Percentiles rank a stretch among this genome's conserved stretches.
Conservation (phyloP, 2,797 vertebrate genomes). For the Cyprinodon diabolis region DNA sequence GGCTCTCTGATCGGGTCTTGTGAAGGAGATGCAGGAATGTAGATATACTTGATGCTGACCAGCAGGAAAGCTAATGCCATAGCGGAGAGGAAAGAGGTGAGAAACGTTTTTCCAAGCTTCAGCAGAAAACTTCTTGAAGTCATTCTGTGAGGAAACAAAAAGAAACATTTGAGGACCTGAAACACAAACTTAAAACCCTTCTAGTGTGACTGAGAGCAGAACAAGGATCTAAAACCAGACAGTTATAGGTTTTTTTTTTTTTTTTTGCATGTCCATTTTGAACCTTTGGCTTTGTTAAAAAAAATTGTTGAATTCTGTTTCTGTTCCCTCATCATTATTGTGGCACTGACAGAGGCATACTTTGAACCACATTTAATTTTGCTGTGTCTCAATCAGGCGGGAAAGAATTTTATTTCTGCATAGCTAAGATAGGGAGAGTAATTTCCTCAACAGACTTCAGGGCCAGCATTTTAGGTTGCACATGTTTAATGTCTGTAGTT, state of each 20-base stretch:
- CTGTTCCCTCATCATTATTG: not conserved
- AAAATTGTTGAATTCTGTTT: no score
- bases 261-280: not conserved
- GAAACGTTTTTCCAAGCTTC: constrained; percentile 62
- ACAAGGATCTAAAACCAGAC: not conserved
- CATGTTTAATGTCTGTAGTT: not conserved
- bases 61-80: constrained; percentile 79
- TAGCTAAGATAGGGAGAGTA: not conserved
- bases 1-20: constrained; percentile 58
- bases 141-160: constrained; percentile 81
- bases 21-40: constrained; percentile 71
- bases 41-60: constrained; percentile 53
- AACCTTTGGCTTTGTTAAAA: no score
- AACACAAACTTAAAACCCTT: not conserved
- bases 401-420: not conserved
- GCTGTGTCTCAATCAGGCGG: not conserved
- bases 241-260: not conserved
- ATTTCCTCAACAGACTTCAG: not conserved
- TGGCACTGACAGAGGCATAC: not conserved
- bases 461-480: not conserved
- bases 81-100: constrained; percentile 68
- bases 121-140: constrained; percentile 64
- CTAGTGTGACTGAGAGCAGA: not conserved
- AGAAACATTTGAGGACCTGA: not conserved
- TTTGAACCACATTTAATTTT: not conserved